These are phyloP conservation scores for Ecliptopera silaceata DNA, from an alignment of 2,888 invertebrate genomes.

Conservation along the genomic window DNA sequence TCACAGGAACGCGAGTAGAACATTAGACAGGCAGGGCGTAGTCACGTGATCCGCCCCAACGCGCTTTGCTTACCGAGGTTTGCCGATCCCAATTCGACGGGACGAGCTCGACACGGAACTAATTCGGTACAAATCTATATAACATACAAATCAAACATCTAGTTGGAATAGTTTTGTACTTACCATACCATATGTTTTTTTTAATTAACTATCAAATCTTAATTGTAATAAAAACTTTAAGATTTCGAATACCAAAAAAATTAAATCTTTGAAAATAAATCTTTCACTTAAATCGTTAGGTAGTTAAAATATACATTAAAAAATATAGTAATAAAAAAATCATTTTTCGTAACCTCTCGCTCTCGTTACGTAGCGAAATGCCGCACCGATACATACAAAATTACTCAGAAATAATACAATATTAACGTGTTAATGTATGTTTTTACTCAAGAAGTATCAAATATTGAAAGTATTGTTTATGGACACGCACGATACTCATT, in stretches of 20 bases:
- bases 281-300: too few relatives aligned
- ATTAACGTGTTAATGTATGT: constrained; percentile 49
- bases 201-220: too few relatives aligned
- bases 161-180: too few relatives aligned
- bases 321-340: background rate
- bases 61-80: constrained; percentile 43
- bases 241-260: too few relatives aligned
- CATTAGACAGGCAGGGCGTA: constrained; percentile 67
- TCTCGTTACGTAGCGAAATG: background rate
- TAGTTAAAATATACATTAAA: too few relatives aligned
- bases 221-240: too few relatives aligned
- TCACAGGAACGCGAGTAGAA: constrained; percentile 77
- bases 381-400: constrained; percentile 47
- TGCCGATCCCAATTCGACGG: background rate
- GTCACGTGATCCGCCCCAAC: constrained; percentile 56
- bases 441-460: constrained; percentile 48
- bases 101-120: constrained; percentile 1
- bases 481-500: constrained; percentile 38
- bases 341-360: background rate
- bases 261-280: too few relatives aligned
- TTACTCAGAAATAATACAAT: constrained; percentile 57
- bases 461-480: constrained; percentile 44
- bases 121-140: too few relatives aligned
- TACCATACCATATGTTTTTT: too few relatives aligned
- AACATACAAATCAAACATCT: background rate